Base-by-base conservation (phyloP, 2,113 vertebrate species). In the Gobio gobio region DNA sequence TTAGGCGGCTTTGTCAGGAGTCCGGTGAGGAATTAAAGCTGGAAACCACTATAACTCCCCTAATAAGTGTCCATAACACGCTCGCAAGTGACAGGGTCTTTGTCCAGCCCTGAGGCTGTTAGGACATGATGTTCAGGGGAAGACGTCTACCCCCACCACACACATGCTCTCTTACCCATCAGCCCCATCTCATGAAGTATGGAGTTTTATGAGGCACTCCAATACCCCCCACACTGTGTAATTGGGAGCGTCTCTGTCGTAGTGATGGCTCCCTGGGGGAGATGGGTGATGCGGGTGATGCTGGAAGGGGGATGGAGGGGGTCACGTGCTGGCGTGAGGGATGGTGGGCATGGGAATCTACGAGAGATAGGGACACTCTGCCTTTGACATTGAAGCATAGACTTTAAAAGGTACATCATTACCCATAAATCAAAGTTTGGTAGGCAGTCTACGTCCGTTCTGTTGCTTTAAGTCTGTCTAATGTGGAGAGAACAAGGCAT, bases 121-220 rank as follows among this genome's bases (percentile, higher is more conserved):
- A 85, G 83, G 83, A 86, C 90, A 92, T 90, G 86, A 89, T 89
- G 87, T 80, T 89, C 63, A 86, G 85, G 90, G 91, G 92, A 92
- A 90, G 92, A 88, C 82, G 87, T 89, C 88, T 43, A 51, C 82
- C 88, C 66, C 33, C 47, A 49, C 75, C 47, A 13, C 10, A 18
- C 16, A 20, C 26, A 7, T 4, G 14, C 58, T 20, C 1, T 47
- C 14, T 80, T 49, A 66, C 43, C 93, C 88, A 90, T 90, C 90
- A 91, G 87, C 85, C 91, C 90, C 64, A 86, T 92, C 92, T 91
- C 89, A 54, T 82, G 64, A 74, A 82, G 64, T 24, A 9, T 9
- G 14, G 72, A 29, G 45, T 93, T 94, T 95, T 93, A 93, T 91
- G 89, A 92, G 90, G 89, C 90, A 88, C 88, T 91, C 90, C 86